Base-by-base conservation (phyloP, 2,888 invertebrate species). In the Pyrrhia umbra region DNA sequence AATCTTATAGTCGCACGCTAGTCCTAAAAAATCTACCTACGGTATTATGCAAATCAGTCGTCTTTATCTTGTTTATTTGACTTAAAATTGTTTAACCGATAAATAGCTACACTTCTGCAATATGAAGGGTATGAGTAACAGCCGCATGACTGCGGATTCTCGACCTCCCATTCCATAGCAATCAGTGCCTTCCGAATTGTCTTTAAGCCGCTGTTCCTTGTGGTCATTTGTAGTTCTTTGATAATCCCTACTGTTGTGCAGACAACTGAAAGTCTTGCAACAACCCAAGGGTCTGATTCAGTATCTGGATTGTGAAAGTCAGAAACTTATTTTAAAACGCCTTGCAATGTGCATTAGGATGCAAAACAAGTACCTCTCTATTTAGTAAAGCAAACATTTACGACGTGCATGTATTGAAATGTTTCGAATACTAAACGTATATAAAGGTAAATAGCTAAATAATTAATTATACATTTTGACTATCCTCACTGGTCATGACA, bases 371-470 rank as follows among this genome's bases (percentile, higher is more conserved):
- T 13, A n/a, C 34, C 5, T n/a, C 13, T n/a, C n/a, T 13, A 34
- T 34, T 34, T 3, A 34, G 6, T 4, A 34, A 34, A n/a, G 34
- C 34, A 34, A 34, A 34, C 34, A n/a, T n/a, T n/a, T n/a, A n/a
- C n/a, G n/a, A n/a, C n/a, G 34, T 34, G 5, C 66, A 9, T 23
- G 23, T 9, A 55, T 15, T 46, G 39, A 0, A 1, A 18, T n/a
- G 45, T 8, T 55, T n/a, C 0, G 66, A 55, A 64, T 64, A 64
- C 30, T 56, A 55, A 63, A 43, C 20, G 43, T n/a, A 34, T n/a
- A 34, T 2, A n/a, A 34, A 34, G 34, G 34, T 34, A 13, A 34
- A 30, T 13, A 30, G 13, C 13, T 6, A 30, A 4, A 13, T 13
- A 30, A 30, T 30, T 13, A 30, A 13, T 13, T 30, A 30, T 0